Evolutionary conservation across 2,797 vertebrate genomes (phyloP).

Genomic region (Lacerta viridis): DNA sequence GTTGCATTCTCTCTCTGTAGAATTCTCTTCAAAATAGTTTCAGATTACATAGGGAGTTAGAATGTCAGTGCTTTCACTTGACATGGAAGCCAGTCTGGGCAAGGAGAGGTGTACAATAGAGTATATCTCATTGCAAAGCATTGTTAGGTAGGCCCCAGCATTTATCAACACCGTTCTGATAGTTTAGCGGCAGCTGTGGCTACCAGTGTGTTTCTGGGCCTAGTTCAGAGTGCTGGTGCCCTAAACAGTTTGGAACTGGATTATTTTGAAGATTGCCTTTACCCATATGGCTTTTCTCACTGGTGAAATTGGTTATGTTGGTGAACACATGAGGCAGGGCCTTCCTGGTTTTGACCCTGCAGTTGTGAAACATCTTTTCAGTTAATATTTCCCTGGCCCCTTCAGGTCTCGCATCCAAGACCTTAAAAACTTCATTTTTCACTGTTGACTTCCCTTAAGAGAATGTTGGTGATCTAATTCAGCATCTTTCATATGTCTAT

Average conservation of each 20-base stretch:
- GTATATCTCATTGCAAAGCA: not conserved
- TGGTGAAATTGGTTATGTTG: not conserved
- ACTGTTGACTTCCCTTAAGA: not conserved
- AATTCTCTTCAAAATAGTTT: constrained; percentile 5
- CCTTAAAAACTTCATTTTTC: not conserved
- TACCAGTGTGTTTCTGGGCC: not conserved
- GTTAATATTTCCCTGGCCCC: not conserved
- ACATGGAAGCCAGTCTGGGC: not conserved
- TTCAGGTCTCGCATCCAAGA: not conserved
- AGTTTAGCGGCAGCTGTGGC: not conserved
- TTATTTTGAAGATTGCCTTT: not conserved
- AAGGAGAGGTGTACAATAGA: not conserved
- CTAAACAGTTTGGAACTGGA: not conserved
- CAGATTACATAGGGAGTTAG: not conserved
- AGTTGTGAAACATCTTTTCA: not conserved
- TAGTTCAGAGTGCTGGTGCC: not conserved
- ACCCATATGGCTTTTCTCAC: not conserved
- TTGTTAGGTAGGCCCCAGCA: not conserved
- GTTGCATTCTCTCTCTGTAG: not conserved
- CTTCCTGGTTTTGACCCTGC: too few relatives aligned
- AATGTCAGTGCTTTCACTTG: not conserved
- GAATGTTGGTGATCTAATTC: not conserved
- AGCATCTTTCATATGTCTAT: not conserved
- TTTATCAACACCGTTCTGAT: not conserved
- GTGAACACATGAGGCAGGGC: not conserved